Conservation (phyloP, 2,113 vertebrate species). For the Saimiri boliviensis region DNA sequence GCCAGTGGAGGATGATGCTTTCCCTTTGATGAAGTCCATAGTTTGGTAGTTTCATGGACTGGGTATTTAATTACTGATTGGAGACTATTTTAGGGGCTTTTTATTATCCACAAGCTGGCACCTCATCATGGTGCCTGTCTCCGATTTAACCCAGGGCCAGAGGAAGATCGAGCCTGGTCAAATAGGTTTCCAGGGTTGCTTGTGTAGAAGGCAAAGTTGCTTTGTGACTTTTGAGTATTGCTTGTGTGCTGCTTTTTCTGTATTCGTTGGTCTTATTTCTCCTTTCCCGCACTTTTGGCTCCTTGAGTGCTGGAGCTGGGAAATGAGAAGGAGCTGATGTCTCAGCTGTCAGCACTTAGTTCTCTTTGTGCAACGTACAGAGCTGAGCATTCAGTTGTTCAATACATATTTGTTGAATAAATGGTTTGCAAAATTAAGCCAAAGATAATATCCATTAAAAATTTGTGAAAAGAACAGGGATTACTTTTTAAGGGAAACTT, state of each 20-base stretch:
- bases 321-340: neutral
- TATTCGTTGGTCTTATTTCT: neutral
- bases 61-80: neutral
- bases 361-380: neutral
- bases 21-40: neutral
- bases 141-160: neutral
- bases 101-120: neutral
- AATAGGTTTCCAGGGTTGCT: neutral
- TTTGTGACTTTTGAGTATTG: neutral
- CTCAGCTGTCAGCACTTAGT: neutral
- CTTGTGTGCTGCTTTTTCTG: neutral
- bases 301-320: neutral
- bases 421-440: neutral
- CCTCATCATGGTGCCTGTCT: neutral
- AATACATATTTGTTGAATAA: neutral
- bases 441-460: neutral
- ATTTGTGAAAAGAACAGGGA: neutral
- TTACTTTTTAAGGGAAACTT: neutral
- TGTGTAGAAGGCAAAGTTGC: neutral
- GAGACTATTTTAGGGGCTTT: slow-evolving; percentile 10
- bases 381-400: neutral
- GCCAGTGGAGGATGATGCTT: neutral
- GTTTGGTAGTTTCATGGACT: neutral
- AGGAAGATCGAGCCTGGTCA: neutral
- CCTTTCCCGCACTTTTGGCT: neutral